Evolutionary conservation across 1,140 invertebrate genomes (phyloP), one percentile per base, ranked within the genome.

Genomic region (Ectropis grisescens): DNA sequence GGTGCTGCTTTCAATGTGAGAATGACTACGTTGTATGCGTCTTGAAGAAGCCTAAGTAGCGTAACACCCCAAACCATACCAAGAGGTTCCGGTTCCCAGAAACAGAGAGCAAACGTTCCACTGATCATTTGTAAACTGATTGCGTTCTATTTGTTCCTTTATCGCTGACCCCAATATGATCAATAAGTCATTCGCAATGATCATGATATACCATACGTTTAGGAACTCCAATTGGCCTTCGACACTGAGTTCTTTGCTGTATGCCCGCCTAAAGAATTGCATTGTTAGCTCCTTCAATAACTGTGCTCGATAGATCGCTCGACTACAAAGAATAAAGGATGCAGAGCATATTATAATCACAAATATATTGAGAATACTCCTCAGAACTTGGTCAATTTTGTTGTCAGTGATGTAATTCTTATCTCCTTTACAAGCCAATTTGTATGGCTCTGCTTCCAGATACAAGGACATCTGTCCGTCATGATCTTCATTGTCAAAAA

Each of bases 1-100:
- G 94, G 98, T 29, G 91, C 89, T 1, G 94, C 95, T 64, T 90
- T 92, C 37, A 99, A 61, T 0, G 98, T 99, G 22, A 99, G 76
- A 62, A 99, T 98, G 1, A 99, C 91, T 33, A 99, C 96, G 84
- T 99, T 99, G 70, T 99, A 99, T 0, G n/a, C n/a, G 96, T 98
- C 66, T 93, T 93, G 69, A 99, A 99, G 78, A 99, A 99, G 5
- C 95, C 95, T 4, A 99, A 85, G 66, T 99, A 99, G 24, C 98
- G 86, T 5, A 99, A 81, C 0, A 99, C 91, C 10, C 98, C 98
- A 71, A 98, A 94, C 95, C 97, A 99, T 0, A 98, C 96, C 0
- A 99, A 82, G 19, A 99, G 83, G 71, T 96, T 98, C 97, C 98
- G 9, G 92, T 89, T 10, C 98, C 98, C 2, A 99, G 82, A 51